Conservation (phyloP, 1,140 invertebrate genomes). For the Drosophila pruinosa region DNA sequence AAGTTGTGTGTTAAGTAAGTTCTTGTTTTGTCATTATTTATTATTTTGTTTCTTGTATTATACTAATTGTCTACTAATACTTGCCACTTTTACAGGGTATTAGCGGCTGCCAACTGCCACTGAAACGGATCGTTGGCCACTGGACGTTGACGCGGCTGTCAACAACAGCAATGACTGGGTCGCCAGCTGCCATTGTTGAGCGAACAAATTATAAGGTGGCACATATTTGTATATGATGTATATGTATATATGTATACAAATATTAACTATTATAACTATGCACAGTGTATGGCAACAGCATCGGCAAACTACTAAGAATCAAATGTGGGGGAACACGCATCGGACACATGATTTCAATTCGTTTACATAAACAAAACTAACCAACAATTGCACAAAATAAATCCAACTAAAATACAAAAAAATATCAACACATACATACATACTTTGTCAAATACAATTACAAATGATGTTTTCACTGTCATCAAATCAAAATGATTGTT, state of each 20-base stretch:
- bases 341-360: neutral
- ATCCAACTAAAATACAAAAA: neutral
- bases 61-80: neutral
- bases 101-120: neutral
- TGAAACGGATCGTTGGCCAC: neutral
- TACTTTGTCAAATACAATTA: no score
- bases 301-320: neutral
- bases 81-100: neutral
- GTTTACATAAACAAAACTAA: neutral
- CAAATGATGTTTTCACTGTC: neutral
- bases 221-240: neutral
- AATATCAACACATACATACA: neutral
- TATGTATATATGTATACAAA: neutral
- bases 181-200: conserved; percentile 15
- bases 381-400: neutral
- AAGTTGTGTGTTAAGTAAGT: no score
- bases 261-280: neutral
- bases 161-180: neutral
- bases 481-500: neutral
- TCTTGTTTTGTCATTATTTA: no score
- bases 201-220: conserved; percentile 18
- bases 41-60: neutral
- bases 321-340: neutral
- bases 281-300: neutral
- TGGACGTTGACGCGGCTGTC: conserved; percentile 9